Conservation (phyloP, 1,140 invertebrate species). For the Achatina immaculata region DNA sequence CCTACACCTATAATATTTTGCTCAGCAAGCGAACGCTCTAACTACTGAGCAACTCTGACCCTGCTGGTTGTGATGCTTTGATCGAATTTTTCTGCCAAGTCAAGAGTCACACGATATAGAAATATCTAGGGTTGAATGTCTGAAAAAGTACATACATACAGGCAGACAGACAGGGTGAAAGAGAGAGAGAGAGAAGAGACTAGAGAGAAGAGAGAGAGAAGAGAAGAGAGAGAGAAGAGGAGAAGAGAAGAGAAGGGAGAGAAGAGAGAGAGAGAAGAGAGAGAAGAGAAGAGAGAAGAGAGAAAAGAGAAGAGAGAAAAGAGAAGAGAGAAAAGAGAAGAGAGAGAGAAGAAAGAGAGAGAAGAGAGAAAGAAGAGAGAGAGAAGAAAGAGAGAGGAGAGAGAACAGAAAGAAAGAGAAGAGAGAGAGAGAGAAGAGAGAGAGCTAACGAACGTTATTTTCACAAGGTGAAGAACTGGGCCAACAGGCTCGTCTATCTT, state of each 20-base stretch:
- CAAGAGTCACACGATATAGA: no score
- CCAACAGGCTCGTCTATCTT: no score
- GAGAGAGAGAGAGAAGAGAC: conserved; percentile 1
- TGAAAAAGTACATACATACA: neutral
- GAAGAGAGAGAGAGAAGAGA: neutral
- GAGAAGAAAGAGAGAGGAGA: neutral
- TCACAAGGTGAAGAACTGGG: no score
- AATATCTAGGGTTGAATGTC: no score
- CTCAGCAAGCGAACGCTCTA: no score
- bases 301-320: neutral
- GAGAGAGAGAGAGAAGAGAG: conserved; percentile 18
- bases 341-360: neutral
- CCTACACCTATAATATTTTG: no score
- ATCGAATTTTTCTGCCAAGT: no score
- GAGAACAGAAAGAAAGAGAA: neutral
- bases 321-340: neutral
- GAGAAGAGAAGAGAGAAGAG: neutral
- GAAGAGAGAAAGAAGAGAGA: neutral
- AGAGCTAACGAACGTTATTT: no score
- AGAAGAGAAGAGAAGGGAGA: neutral
- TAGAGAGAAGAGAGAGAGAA: conserved; percentile 15
- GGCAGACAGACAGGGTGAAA: neutral
- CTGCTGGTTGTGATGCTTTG: no score
- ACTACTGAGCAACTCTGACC: no score
- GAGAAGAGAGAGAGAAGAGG: neutral